A percentile compares a stretch with the other conserved stretches of the same genome.
phyloP scores from a whole-genome alignment of 2,888 invertebrate genomes.

The Nymphalis polychloros region DNA sequence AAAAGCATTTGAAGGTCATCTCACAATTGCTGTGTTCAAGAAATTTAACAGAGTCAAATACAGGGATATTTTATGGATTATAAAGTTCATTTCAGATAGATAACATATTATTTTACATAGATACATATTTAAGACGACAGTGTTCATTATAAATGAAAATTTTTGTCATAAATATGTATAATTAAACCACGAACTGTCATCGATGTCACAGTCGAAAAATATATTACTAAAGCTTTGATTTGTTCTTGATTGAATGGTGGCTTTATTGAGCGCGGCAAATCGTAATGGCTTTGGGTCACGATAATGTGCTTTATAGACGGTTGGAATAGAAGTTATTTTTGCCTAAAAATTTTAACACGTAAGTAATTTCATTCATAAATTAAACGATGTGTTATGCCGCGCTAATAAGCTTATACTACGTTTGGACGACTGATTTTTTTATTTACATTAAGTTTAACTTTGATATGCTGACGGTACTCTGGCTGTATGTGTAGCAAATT shows the following conservation, averaged over 20 bases:
- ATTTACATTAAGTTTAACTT: constrained; percentile 31
- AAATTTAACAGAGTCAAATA: constrained; percentile 79
- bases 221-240: constrained; percentile 76
- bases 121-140: constrained; percentile 35
- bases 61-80: constrained; percentile 79
- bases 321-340: constrained; percentile 32
- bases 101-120: constrained; percentile 51
- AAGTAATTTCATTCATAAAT: constrained; percentile 19
- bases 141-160: constrained; percentile 37
- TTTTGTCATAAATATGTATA: constrained; percentile 35
- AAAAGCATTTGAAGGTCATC: constrained; percentile 60
- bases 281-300: constrained; percentile 51
- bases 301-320: constrained; percentile 26
- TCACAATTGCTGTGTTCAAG: constrained; percentile 72
- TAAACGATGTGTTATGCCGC: constrained; percentile 32
- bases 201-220: constrained; percentile 53
- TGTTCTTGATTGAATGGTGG: constrained; percentile 74
- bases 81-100: constrained; percentile 60
- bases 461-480: constrained; percentile 49
- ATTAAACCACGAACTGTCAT: constrained; percentile 43
- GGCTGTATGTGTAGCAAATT: constrained; percentile 30
- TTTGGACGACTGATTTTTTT: constrained; percentile 38
- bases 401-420: constrained; percentile 33
- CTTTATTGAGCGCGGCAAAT: constrained; percentile 58
- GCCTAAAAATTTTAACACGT: constrained; percentile 22